Evolutionary conservation across 1,140 invertebrate genomes (phyloP).

Genomic region (Spodoptera frugiperda): DNA sequence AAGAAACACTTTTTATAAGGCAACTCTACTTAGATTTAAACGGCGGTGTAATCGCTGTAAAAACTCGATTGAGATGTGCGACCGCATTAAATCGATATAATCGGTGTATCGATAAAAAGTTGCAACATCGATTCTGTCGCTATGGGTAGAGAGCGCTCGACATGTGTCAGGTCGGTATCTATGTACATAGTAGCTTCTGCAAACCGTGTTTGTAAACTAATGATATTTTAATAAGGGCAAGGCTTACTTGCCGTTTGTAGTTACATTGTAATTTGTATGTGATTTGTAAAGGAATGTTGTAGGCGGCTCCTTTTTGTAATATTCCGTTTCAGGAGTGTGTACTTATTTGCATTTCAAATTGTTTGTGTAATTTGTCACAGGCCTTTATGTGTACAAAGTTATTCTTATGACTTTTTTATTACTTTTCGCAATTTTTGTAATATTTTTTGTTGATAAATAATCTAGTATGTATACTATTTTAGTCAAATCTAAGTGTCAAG

Average conservation of each 20-base stretch:
- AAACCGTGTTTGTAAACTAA: slow-evolving; percentile 36
- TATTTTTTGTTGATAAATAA: no score
- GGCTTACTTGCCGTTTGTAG: neutral
- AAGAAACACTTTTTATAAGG: slow-evolving; percentile 30
- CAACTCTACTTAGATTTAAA: slow-evolving; percentile 39
- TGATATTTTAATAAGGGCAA: slow-evolving; percentile 44
- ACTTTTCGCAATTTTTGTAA: no score
- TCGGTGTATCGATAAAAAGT: slow-evolving; percentile 60
- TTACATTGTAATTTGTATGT: neutral
- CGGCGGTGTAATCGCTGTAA: slow-evolving; percentile 54
- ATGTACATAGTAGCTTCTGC: neutral
- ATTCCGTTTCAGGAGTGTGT: no score
- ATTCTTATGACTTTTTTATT: no score
- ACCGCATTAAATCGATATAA: slow-evolving; percentile 57
- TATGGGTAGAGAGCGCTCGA: slow-evolving; percentile 18
- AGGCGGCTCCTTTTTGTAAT: neutral
- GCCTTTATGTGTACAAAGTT: no score
- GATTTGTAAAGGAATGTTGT: neutral
- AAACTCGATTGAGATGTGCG: slow-evolving; percentile 58
- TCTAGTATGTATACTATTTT: no score
- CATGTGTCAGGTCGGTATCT: slow-evolving; percentile 10
- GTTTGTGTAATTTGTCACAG: no score
- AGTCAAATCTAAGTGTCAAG: no score
- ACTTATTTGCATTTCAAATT: no score
- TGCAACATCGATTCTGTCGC: slow-evolving; percentile 48